Percentiles rank a stretch among this genome's conserved stretches.
Conservation (phyloP, 2,888 invertebrate species). For the Idaea straminata region DNA sequence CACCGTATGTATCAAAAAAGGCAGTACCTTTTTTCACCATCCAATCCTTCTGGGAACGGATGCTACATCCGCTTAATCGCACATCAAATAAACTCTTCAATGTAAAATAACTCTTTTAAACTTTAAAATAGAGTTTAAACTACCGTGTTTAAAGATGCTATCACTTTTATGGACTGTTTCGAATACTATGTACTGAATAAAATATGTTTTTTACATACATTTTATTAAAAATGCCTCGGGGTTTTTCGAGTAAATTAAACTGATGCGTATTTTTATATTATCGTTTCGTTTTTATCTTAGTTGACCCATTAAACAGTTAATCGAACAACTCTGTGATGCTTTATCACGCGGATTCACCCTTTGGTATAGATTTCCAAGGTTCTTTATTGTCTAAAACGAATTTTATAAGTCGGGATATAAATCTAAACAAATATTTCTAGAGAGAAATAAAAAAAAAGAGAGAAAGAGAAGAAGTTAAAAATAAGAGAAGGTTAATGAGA, state of each 20-base stretch:
- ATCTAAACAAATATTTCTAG: too few species aligned
- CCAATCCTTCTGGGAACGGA: slow-evolving; percentile 76
- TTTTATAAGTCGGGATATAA: too few species aligned
- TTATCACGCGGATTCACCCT: too few species aligned
- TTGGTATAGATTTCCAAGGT: too few species aligned
- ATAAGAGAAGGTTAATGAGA: too few species aligned
- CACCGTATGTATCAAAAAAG: slow-evolving; percentile 31
- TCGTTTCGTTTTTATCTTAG: neutral
- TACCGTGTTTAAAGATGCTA: slow-evolving; percentile 4
- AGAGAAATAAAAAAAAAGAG: too few species aligned
- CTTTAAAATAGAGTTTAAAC: slow-evolving; percentile 13
- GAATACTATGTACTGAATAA: slow-evolving; percentile 1
- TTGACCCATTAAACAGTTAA: neutral
- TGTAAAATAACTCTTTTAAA: slow-evolving; percentile 14
- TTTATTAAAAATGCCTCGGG: neutral
- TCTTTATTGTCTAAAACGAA: too few species aligned
- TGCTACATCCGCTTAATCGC: slow-evolving; percentile 67
- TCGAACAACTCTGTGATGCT: neutral
- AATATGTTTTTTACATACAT: neutral
- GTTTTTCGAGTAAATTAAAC: neutral
- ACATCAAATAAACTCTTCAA: slow-evolving; percentile 37
- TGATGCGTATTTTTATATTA: neutral
- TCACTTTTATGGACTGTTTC: slow-evolving; percentile 5
- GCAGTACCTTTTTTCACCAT: slow-evolving; percentile 45
- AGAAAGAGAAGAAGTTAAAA: too few species aligned